phyloP scores from a whole-genome alignment of 2,888 invertebrate species.

The Aproaerema taeniolella region DNA sequence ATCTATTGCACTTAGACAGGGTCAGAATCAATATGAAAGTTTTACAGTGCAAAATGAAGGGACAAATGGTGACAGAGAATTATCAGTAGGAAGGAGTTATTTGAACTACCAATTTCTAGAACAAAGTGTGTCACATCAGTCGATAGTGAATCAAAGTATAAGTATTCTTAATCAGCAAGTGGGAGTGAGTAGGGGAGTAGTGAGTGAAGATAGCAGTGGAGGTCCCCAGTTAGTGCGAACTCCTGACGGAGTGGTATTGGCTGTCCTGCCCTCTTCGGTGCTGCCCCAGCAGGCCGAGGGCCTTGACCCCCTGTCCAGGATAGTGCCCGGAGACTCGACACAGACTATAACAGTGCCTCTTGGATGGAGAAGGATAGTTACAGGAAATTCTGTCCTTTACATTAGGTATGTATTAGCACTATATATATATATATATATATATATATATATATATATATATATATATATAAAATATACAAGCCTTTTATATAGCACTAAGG shows the following conservation, averaged over 20 bases:
- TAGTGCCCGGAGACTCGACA: constrained; percentile 54
- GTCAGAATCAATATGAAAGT: constrained; percentile 56
- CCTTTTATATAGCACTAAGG: too few relatives aligned
- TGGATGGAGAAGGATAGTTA: constrained; percentile 70
- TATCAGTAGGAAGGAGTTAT: constrained; percentile 57
- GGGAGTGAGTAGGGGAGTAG: constrained; percentile 55
- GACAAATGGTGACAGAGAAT: constrained; percentile 55
- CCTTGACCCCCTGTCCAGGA: constrained; percentile 46
- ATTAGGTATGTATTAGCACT: constrained; percentile 46
- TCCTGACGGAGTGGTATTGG: constrained; percentile 65
- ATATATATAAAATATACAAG: too few relatives aligned
- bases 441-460: background rate
- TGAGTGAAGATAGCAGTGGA: constrained; percentile 51
- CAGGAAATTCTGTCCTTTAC: constrained; percentile 60
- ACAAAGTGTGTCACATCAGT: constrained; percentile 72
- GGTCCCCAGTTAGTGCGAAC: constrained; percentile 63
- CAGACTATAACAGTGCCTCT: constrained; percentile 67
- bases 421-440: too few relatives aligned
- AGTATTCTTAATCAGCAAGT: constrained; percentile 73
- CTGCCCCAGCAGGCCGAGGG: constrained; percentile 40
- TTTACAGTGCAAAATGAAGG: constrained; percentile 48
- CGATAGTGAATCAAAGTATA: constrained; percentile 72
- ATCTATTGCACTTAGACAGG: constrained; percentile 42
- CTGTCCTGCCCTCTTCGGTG: constrained; percentile 55
- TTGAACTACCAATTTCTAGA: constrained; percentile 74